A percentile compares a stretch with the other conserved stretches of the same genome.
phyloP scores from a whole-genome alignment of 2,888 invertebrate species.

The Ypsolopha scabrella region DNA sequence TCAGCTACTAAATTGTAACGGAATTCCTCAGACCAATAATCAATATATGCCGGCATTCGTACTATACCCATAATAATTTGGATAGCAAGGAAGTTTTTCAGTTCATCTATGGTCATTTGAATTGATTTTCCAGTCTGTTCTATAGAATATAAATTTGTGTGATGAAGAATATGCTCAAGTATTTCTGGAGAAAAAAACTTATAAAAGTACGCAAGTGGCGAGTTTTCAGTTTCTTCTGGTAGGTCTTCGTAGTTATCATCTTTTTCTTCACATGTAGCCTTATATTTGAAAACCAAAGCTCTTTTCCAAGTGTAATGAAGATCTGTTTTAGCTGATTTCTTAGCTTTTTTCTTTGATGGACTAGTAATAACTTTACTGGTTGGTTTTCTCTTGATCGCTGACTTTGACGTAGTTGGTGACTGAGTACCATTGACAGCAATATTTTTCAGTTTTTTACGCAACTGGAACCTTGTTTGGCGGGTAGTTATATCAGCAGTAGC shows the following conservation, averaged over 20 bases:
- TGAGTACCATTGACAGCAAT: too few species aligned
- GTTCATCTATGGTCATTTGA: slow-evolving; percentile 9
- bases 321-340: too few species aligned
- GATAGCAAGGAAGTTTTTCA: slow-evolving; percentile 11
- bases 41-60: slow-evolving; percentile 10
- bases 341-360: too few species aligned
- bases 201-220: background rate
- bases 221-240: background rate
- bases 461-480: too few species aligned
- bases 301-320: too few species aligned
- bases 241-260: background rate
- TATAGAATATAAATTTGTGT: slow-evolving; percentile 2
- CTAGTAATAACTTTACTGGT: too few species aligned
- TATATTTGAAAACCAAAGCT: too few species aligned
- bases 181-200: background rate
- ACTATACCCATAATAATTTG: slow-evolving; percentile 12
- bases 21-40: slow-evolving; percentile 10
- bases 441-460: too few species aligned
- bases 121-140: slow-evolving; percentile 11
- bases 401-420: too few species aligned
- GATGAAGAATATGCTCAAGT: background rate
- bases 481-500: too few species aligned
- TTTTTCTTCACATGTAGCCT: too few species aligned
- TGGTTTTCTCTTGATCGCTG: too few species aligned
- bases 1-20: slow-evolving; percentile 9